Conservation (phyloP, 2,888 invertebrate species). For the Strigamia crassipes region DNA sequence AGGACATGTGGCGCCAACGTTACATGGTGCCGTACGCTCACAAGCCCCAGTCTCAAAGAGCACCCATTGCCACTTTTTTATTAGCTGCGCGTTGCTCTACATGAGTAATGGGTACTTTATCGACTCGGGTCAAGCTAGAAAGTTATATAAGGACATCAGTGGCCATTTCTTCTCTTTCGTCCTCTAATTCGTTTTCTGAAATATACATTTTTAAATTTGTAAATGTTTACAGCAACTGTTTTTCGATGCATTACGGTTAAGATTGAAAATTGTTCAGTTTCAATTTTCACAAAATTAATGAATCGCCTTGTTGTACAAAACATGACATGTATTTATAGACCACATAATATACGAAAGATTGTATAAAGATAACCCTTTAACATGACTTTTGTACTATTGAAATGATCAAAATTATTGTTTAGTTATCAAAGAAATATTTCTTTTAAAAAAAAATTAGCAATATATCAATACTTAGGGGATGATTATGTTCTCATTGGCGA, state of each 20-base stretch:
- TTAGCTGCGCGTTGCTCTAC: background rate
- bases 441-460: background rate
- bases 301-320: too few species aligned
- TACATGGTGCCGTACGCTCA: too few species aligned
- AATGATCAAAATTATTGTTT: background rate
- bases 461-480: conserved; percentile 29
- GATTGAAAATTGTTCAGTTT: background rate
- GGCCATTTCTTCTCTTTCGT: background rate
- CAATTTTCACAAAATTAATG: background rate
- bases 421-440: background rate
- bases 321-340: too few species aligned
- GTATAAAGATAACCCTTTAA: background rate
- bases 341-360: too few species aligned
- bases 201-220: background rate
- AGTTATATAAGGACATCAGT: background rate
- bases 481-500: conserved; percentile 3
- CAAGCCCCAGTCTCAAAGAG: background rate
- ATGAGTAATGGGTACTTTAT: conserved; percentile 18
- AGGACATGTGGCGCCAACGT: too few species aligned
- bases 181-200: background rate
- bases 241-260: background rate
- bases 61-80: background rate
- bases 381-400: background rate
- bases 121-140: background rate
- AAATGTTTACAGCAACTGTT: too few species aligned